Evolutionary conservation across 2,797 vertebrate species (phyloP).

Genomic region (Tenualosa thibaudeaui): DNA sequence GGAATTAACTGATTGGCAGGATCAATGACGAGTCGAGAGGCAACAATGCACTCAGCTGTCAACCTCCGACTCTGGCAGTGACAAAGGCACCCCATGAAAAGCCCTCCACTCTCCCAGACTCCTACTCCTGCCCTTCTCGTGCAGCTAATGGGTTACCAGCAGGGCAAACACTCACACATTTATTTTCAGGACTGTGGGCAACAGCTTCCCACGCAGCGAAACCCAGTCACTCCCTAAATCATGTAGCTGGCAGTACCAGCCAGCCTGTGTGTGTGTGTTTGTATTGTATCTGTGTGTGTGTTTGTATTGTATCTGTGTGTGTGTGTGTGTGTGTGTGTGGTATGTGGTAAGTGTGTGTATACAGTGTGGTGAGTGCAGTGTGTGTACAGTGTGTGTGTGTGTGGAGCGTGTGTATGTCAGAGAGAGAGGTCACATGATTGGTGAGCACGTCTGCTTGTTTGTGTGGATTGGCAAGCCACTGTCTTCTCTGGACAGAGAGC

Average conservation of each 20-base stretch:
- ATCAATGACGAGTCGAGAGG: constrained; percentile 58
- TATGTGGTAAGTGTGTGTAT: not conserved
- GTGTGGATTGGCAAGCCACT: constrained; percentile 23
- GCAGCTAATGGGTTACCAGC: not conserved
- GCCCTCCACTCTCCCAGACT: not conserved
- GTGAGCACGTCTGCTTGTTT: constrained; percentile 16
- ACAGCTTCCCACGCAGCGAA: constrained; percentile 15
- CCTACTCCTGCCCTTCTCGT: not conserved
- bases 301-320: not conserved
- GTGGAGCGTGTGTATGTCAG: not conserved
- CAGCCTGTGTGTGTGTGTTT: not conserved
- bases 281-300: not conserved
- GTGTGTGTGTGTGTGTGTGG: not conserved
- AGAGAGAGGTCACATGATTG: constrained; percentile 13
- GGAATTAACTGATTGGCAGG: constrained; percentile 69
- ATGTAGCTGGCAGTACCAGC: not conserved
- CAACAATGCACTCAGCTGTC: constrained; percentile 56
- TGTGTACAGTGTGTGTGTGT: not conserved
- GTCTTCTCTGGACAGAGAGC: constrained; percentile 17
- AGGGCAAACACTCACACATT: constrained; percentile 11
- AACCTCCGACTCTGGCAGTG: constrained; percentile 25
- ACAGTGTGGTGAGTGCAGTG: not conserved
- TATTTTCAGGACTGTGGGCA: constrained; percentile 8
- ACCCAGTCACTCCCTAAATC: constrained; percentile 16
- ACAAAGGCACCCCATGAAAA: constrained; percentile 2